Evolutionary conservation across 2,113 vertebrate genomes (phyloP), one percentile per base, ranked within the genome.

Genomic region (Tautogolabrus adspersus): DNA sequence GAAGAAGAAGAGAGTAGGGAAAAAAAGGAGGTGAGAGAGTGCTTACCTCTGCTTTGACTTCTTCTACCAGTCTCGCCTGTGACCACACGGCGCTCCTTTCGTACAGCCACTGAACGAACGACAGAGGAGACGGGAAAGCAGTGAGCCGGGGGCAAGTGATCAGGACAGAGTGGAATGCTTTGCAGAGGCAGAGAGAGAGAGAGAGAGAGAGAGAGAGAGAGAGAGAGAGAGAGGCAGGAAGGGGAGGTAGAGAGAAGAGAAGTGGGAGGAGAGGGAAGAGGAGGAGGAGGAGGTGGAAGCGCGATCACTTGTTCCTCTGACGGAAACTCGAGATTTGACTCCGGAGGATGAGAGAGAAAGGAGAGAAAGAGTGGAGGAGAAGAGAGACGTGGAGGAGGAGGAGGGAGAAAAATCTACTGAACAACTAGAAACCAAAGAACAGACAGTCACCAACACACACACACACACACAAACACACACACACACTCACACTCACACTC

Each of bases 11-110:
- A 49, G 42, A 75, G 21, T 16, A 52, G 56, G n/a, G 55, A 74
- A 77, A 38, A 77, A 52, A 21, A 77, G 65, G 47, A 72, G 23
- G 18, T 56, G 63, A 74, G 47, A 46, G 81, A 42, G 67, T 55
- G 75, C 95, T 96, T 96, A 97, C 97, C 97, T 99, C 96, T 68
- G 87, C 85, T 88, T 90, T 94, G 93, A 97, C 97, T 95, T 95
- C 95, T 92, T 81, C 90, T 86, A 93, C 96, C 63, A 96, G 95
- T 56, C 79, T 93, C 62, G 94, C 89, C 79, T 92, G 91, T 72
- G 93, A 91, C 95, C 95, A 95, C 66, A 93, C 93, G 84, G 90
- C 87, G 40, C 90, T 91, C 85, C 94, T 93, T 83, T 94, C 94
- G 92, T 87, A 92, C 94, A 99, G 91, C 83, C 95, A 96, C 98